Evolutionary conservation across 2,113 vertebrate species (phyloP).

Genomic region (Fregata magnificens): DNA sequence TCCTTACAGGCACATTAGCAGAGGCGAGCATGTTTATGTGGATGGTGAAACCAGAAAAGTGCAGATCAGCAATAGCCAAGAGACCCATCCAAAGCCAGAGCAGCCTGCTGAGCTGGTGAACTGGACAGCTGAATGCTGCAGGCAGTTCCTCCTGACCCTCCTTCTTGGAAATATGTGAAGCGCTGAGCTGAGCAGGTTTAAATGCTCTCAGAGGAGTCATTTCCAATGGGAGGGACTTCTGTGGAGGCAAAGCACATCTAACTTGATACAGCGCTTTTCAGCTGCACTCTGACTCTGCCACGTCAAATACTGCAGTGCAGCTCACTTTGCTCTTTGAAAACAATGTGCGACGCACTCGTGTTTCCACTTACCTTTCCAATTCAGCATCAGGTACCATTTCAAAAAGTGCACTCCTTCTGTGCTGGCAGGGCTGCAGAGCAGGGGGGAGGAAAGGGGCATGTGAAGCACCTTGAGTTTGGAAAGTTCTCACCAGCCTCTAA

Average conservation of each 20-base stretch:
- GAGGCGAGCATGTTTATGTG: background rate
- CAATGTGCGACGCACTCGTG: accelerated
- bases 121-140: background rate
- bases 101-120: background rate
- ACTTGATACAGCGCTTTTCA: background rate
- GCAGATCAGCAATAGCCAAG: background rate
- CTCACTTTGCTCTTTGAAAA: background rate
- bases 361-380: background rate
- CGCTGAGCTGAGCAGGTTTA: background rate
- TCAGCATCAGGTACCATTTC: background rate
- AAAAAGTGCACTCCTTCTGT: background rate
- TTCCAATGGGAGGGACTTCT: background rate
- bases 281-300: background rate
- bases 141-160: background rate
- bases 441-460: background rate
- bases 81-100: background rate
- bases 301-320: background rate
- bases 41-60: background rate
- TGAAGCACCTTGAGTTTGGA: background rate
- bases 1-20: background rate
- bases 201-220: background rate
- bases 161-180: background rate
- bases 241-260: background rate
- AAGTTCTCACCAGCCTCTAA: background rate
- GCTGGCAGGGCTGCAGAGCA: background rate